Base-by-base conservation (phyloP, 2,797 vertebrate genomes). In the Sphenodon punctatus region DNA sequence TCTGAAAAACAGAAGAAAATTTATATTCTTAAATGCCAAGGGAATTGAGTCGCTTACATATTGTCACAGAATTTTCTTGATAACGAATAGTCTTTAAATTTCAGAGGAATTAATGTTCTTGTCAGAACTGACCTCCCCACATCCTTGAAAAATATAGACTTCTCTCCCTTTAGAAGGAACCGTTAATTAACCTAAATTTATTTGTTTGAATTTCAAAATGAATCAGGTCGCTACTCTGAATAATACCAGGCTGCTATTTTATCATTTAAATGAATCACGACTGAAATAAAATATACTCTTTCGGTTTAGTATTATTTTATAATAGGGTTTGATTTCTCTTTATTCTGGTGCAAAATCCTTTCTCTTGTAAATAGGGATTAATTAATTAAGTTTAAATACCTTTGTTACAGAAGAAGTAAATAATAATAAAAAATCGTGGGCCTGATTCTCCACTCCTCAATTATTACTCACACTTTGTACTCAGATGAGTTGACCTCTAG, bases 261-360 rank as follows among this genome's bases (percentile, higher is more conserved):
- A 72, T 82, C 69, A 79, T 41, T 36, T 10, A 8, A 59, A 56
- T 25, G 6, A 92, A 92, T 82, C 84, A 87, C 65, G 88, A 89
- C 67, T 51, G 25, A 82, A 25, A 4, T 1, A 80, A 71, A 1
- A 1, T 22, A 5, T 1, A 1, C 1, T 10, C 14, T 0, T 75
- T 67, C 68, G 17, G 75, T 88, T 74, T 75, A 49, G 53, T 64
- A 39, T 4, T 45, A 46, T 12, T 78, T 64, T 9, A 16, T 67
- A 10, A 11, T 25, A 8, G 27, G 22, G 16, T 34, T 3, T 19
- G n/a, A 19, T 42, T 4, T 2, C 10, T 45, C 14, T 64, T 76
- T 39, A 59, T 45, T 5, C 8, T 5, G 0, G 30, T 23, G 58
- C 86, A 67, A 17, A 55, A 86, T 27, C 32, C 3, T 5, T 9